These are phyloP conservation scores for Gadopsis marmoratus DNA, from an alignment of 2,797 vertebrate genomes.

Conservation along the genomic window DNA sequence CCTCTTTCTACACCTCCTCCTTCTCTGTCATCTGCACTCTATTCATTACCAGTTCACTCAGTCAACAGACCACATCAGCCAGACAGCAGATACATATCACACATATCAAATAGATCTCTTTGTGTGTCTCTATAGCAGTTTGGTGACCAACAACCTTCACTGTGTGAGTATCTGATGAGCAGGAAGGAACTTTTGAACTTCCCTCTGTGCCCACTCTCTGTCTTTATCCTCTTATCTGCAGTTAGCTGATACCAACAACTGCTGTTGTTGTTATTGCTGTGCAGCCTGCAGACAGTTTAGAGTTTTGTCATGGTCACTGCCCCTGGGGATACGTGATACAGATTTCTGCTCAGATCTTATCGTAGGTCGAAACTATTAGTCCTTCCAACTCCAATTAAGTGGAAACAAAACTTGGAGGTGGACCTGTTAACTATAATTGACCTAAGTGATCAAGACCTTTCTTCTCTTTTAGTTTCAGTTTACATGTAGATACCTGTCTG, in stretches of 20 bases:
- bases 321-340: constrained; percentile 60
- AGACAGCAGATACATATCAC: constrained; percentile 61
- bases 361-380: constrained; percentile 51
- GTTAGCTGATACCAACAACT: constrained; percentile 45
- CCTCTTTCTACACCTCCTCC: constrained; percentile 40
- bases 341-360: constrained; percentile 58
- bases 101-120: constrained; percentile 57
- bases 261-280: constrained; percentile 51
- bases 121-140: constrained; percentile 46
- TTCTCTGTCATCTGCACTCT: constrained; percentile 44
- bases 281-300: constrained; percentile 50
- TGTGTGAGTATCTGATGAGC: constrained; percentile 16
- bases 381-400: constrained; percentile 1
- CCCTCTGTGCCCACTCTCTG: constrained; percentile 2
- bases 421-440: constrained; percentile 16
- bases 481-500: background rate
- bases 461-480: background rate
- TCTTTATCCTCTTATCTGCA: constrained; percentile 28
- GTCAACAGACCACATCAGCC: constrained; percentile 50
- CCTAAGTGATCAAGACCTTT: constrained; percentile 9
- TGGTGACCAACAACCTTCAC: constrained; percentile 29
- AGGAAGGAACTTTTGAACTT: constrained; percentile 58
- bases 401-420: constrained; percentile 12
- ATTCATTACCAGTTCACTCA: constrained; percentile 55
- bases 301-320: constrained; percentile 56